Evolutionary conservation across 2,797 vertebrate species (phyloP).

Genomic region (Orientallactaga sibirica): DNA sequence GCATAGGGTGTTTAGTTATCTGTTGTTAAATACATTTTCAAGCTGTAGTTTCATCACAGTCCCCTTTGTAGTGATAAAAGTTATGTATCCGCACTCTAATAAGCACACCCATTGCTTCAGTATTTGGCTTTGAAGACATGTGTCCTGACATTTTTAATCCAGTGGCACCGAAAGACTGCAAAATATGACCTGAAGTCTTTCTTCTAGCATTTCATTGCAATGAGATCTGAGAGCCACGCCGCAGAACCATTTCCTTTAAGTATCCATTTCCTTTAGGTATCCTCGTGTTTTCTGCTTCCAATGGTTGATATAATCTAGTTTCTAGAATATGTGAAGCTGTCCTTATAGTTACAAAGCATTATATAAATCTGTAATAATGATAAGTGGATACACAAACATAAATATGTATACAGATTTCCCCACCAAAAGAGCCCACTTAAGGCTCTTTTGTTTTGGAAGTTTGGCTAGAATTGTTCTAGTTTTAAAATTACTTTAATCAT

Average conservation of each 20-base stretch:
- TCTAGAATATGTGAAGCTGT: slow-evolving; percentile 11
- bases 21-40: not conserved
- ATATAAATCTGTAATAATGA: not conserved
- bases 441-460: not conserved
- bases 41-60: not conserved
- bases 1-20: not conserved
- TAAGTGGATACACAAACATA: not conserved
- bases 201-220: not conserved
- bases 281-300: not conserved
- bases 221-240: not conserved
- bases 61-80: not conserved
- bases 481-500: not conserved
- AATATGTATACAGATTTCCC: not conserved
- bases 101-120: not conserved
- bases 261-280: not conserved
- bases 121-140: not conserved
- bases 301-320: not conserved
- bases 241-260: not conserved
- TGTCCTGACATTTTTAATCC: not conserved
- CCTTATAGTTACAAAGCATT: slow-evolving; percentile 3
- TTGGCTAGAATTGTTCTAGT: not conserved
- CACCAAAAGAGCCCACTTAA: not conserved
- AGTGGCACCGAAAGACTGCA: not conserved
- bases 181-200: not conserved
- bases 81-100: not conserved